Percentiles rank a stretch among this genome's conserved stretches.
These are phyloP conservation scores for Microcebus ravelobensis DNA, from an alignment of 2,113 vertebrate genomes.

Conservation along the genomic window DNA sequence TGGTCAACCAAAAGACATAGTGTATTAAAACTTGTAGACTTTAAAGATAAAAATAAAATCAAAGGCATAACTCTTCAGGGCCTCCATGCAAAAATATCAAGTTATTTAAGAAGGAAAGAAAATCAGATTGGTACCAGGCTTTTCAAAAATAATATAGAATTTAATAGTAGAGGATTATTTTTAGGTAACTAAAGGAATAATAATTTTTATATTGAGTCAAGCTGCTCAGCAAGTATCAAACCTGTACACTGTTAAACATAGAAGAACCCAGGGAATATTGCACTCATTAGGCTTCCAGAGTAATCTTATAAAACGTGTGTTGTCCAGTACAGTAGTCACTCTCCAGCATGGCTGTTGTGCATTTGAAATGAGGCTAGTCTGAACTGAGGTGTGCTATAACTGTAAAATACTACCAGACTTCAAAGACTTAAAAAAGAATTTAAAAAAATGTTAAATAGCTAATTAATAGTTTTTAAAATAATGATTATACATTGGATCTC, in stretches of 20 bases:
- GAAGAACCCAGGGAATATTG: background rate
- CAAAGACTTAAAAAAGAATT: background rate
- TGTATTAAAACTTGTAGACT: background rate
- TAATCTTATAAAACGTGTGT: background rate
- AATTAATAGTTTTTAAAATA: background rate
- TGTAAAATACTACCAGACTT: background rate
- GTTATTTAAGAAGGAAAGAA: slow-evolving; percentile 9
- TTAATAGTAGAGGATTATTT: background rate
- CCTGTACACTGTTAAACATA: background rate
- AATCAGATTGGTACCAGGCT: background rate
- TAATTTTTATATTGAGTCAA: slow-evolving; percentile 9
- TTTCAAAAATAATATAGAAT: background rate
- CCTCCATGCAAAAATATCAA: background rate
- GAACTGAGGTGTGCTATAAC: background rate
- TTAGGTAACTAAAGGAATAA: slow-evolving; percentile 6
- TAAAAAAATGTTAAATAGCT: background rate
- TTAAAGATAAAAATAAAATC: background rate
- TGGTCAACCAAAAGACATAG: background rate
- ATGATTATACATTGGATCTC: background rate
- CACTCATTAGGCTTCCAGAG: background rate
- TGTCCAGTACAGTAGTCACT: background rate
- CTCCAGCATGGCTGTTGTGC: background rate
- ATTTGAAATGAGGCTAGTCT: slow-evolving; percentile 8
- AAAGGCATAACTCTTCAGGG: background rate
- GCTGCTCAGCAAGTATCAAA: background rate